Base-by-base conservation (phyloP, 2,888 invertebrate genomes). In the Hesperia comma region DNA sequence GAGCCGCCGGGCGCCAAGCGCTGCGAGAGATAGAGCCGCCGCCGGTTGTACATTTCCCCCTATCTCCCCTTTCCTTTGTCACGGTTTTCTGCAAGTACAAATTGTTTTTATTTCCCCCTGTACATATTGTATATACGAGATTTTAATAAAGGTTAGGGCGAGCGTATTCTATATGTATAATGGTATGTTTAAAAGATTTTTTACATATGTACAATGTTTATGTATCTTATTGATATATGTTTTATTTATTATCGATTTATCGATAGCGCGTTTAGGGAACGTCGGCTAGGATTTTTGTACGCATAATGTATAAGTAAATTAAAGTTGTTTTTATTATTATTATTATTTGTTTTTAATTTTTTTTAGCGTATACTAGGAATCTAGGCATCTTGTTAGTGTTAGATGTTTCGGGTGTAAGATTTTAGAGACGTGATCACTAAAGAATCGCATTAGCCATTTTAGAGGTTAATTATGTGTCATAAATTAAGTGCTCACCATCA, bases 21-120 rank as follows among this genome's bases (percentile, higher is more conserved):
- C 66, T 80, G 87, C 79, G 90, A 87, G 77, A 87, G 90, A 80
- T 89, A 89, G 88, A 82, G 71, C 74, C 74, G 72, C 66, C 69
- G 63, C 74, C 54, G 66, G 60, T 43, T 87, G 84, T 88, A 88
- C 87, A 88, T 88, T 84, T 88, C 83, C 77, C 74, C 79, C 81
- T 82, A 76, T 82, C 43, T 54, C 79, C 79, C 77, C 86, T 85
- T 80, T 77, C 79, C 79, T 81, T 85, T 88, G 84, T 88, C 86
- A 90, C 88, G 83, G 83, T 90, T 90, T 80, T 92, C 92, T 90
- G 91, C 92, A 90, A 93, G 93, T 93, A 93, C 93, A 93, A 93
- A 93, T 91, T 92, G 90, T 92, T 92, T 92, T 89, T 92, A 90
- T 92, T 92, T 91, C 86, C 85, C 87, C 86, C 78, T 93, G 93